Evolutionary conservation across 53 echinoderm and acorn worm genomes (phyloP), one percentile per base, ranked within the genome.

Genomic region (Zoroaster sp.): DNA sequence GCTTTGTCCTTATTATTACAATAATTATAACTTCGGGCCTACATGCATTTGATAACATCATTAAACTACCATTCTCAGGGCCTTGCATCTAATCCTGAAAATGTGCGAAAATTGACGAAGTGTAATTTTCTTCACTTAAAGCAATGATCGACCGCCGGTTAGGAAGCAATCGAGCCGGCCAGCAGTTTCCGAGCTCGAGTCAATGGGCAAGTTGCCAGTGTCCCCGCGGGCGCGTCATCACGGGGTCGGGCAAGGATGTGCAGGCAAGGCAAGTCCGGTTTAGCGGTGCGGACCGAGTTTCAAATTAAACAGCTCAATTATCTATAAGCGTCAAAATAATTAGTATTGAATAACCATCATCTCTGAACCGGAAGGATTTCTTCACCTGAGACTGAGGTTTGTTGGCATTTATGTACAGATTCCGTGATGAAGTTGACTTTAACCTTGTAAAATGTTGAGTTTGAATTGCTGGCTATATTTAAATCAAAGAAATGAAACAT

Each of bases 241-340:
- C n/a, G n/a, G n/a, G n/a, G n/a, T n/a, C n/a, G n/a, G n/a, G n/a
- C n/a, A n/a, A n/a, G n/a, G n/a, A n/a, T n/a, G n/a, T n/a, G n/a
- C n/a, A n/a, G n/a, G n/a, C n/a, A n/a, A n/a, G n/a, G n/a, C n/a
- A n/a, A n/a, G n/a, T n/a, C n/a, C 55, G 7, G n/a, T 52, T 52
- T 31, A 43, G 45, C 74, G 31, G 33, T 32, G 30, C 45, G 46
- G 33, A 28, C 25, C 42, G 11, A 42, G 13, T 42, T 75, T 31
- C 15, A 42, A 32, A 45, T 44, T 33, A 45, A 33, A 42, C 15
- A 25, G n/a, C 31, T 6, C 25, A 44, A 43, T 21, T 43, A 44
- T n/a, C 44, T 75, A 7, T 5, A 75, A 20, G 75, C 44, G 75
- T 75, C 75, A 78, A 78, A 39, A 9, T 54, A 78, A 78, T 78